Conservation (phyloP, 2,113 vertebrate species). For the Pangasianodon gigas region DNA sequence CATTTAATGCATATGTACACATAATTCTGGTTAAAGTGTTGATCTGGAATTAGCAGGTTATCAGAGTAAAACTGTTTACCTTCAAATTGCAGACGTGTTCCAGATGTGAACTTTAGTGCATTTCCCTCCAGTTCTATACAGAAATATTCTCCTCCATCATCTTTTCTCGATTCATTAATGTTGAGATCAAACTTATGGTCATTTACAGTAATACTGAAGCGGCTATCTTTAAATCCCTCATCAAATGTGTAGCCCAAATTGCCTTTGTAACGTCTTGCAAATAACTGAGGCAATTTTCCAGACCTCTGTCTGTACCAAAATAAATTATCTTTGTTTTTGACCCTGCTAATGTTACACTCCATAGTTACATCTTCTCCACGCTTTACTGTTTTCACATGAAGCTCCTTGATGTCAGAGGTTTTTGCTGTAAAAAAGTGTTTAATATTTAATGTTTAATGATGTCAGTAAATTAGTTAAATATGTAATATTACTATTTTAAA, state of each 20-base stretch:
- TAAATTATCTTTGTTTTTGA: too few relatives aligned
- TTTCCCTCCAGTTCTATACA: not conserved
- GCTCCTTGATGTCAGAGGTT: too few relatives aligned
- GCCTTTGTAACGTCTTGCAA: not conserved
- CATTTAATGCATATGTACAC: not conserved
- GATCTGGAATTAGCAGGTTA: conserved; percentile 3
- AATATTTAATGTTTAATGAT: too few relatives aligned
- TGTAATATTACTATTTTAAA: too few relatives aligned
- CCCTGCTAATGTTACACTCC: too few relatives aligned
- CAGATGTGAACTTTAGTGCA: not conserved
- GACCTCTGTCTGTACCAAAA: not conserved
- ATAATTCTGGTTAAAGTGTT: not conserved
- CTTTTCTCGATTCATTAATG: not conserved
- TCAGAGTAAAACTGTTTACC: not conserved
- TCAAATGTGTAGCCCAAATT: not conserved
- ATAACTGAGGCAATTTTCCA: conserved; percentile 5
- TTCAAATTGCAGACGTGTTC: not conserved
- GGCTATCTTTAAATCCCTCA: not conserved
- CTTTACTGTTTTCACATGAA: too few relatives aligned
- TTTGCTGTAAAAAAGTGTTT: too few relatives aligned
- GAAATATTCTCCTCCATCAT: not conserved
- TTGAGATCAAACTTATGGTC: not conserved
- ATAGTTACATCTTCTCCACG: too few relatives aligned
- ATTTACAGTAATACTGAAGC: not conserved
- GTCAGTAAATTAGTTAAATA: too few relatives aligned